These are phyloP conservation scores for Cyclopterus lumpus DNA, from an alignment of 2,797 vertebrate genomes.

Conservation along the genomic window DNA sequence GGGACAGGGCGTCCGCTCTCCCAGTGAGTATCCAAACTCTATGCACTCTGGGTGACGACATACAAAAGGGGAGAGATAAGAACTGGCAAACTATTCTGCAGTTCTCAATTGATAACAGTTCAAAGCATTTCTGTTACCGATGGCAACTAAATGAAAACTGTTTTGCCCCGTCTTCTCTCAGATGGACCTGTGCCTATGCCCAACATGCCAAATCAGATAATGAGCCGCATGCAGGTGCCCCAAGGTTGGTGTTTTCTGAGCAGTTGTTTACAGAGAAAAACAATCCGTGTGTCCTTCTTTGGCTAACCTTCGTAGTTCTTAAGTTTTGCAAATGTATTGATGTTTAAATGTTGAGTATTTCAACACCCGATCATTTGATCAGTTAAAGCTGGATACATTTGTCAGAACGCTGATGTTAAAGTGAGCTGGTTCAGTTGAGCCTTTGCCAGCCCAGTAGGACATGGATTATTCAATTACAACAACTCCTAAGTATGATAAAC, in stretches of 20 bases:
- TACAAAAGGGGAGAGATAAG: not conserved
- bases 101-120: not conserved
- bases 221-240: conserved; percentile 93
- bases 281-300: not conserved
- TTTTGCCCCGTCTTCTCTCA: conserved; percentile 64
- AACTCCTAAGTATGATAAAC: conserved; percentile 47
- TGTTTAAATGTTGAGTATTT: conserved; percentile 3
- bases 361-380: not conserved
- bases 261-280: not conserved
- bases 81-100: not conserved
- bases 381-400: not conserved
- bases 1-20: conserved; percentile 87
- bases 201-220: conserved; percentile 90
- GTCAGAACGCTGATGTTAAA: conserved; percentile 12
- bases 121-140: not conserved
- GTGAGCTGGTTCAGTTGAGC: conserved; percentile 12
- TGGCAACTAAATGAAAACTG: not conserved
- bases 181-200: conserved; percentile 95
- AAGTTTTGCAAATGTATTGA: not conserved
- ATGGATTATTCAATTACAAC: conserved; percentile 65
- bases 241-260: conserved; percentile 86
- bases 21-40: conserved; percentile 86
- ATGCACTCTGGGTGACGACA: not conserved
- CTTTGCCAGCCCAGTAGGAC: conserved; percentile 13
- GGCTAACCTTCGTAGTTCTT: not conserved